Base-by-base conservation (phyloP, 2,797 vertebrate genomes). In the Hyperoplus immaculatus region DNA sequence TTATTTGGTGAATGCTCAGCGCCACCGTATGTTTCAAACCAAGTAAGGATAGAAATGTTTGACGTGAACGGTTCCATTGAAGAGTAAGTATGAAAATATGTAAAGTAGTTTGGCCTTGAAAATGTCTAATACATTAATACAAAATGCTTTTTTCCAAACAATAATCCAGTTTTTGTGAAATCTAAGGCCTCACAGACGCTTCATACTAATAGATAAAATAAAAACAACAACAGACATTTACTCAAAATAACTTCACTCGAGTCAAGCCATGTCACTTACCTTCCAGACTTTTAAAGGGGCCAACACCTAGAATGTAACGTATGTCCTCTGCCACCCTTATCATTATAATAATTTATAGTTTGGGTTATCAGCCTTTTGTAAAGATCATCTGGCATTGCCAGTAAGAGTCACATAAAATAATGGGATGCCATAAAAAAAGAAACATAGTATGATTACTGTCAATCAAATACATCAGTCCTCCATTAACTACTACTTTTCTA, bases 331-430 rank as follows among this genome's bases (percentile, higher is more conserved):
- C 1, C 3, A 21, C 41, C 16, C 15, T 16, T 15, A 42, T 16
- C 16, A 68, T 29, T 50, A 45, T 11, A 8, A 46, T n/a, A 43
- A 75, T 49, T 42, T 41, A 6, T 41, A 10, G 21, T 63, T 66
- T 58, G 56, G 43, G 41, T 64, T 21, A 54, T 1, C 3, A 51
- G 59, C 38, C 36, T 65, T 45, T 56, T 12, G n/a, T 54, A 39
- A 47, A 75, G 15, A 70, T 74, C 3, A 47, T 61, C 21, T 47
- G 18, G 55, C 49, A 61, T 10, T 39, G 42, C 42, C 10, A 42
- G 0, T 53, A 38, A 71, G 15, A 13, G 9, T 59, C 42, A 57
- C 11, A 55, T 66, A 29, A 29, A 29, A 29, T 56, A 69, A n/a
- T 65, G 43, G 38, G 21, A 61, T 51, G 39, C 47, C 16, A 47